Evolutionary conservation across 2,888 invertebrate species (phyloP), one percentile per base, ranked within the genome.

Genomic region (Drosophila trichaetosa): DNA sequence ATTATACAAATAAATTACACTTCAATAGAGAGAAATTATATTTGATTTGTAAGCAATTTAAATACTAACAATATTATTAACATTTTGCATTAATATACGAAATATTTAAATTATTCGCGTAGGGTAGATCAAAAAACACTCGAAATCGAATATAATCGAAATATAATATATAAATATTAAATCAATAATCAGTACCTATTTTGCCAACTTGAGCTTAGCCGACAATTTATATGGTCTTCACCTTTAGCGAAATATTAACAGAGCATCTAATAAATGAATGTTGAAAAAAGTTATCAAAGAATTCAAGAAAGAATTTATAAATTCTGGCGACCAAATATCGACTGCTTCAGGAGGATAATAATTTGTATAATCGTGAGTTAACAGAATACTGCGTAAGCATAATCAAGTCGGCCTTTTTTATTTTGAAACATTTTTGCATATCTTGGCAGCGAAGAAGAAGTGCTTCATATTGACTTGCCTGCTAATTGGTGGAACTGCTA

Each of bases 401-500:
- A 36, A 18, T 27, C 2, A 33, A 73, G 33, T 42, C 24, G 38
- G 18, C 21, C 3, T 24, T 54, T n/a, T 24, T 46, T 21, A 51
- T 40, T 24, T 46, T 16, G 4, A 8, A 48, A 5, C 4, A 34
- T 24, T 60, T 54, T 31, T 40, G 34, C 52, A 38, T 71, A 51
- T 56, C 42, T 56, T 11, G 16, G 31, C 11, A 31, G n/a, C 13
- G 16, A 29, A 42, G 16, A 58, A 24, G 27, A 58, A 24, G 21
- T 27, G 42, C 16, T 27, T 48, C 48, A 58, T 33, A 58, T 64
- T 70, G 57, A 51, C 51, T 36, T 36, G 60, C n/a, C 24, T 53
- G 77, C 77, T 76, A 81, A 77, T 77, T 77, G 76, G 81, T 71
- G 63, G 59, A 54, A 34, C 42, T 29, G 52, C 46, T 56, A 36